These are phyloP conservation scores for Danio aesculapii DNA, from an alignment of 2,797 vertebrate species.

Conservation along the genomic window DNA sequence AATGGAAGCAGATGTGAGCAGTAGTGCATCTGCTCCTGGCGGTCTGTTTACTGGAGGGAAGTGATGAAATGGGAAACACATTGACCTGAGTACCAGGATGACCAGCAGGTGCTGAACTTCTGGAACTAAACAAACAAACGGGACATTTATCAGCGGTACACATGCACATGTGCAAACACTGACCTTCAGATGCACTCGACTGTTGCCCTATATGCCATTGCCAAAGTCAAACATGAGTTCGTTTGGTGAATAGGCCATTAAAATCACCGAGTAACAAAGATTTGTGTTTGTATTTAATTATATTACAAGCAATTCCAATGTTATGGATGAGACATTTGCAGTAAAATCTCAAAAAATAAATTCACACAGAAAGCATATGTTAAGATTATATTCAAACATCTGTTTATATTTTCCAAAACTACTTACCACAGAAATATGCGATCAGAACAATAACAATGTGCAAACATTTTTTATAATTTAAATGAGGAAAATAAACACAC, in stretches of 20 bases:
- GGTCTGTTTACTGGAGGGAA: conserved; percentile 25
- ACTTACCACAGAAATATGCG: no score
- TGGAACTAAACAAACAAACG: conserved; percentile 30
- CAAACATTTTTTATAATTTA: no score
- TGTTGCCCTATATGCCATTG: background rate
- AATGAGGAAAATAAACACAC: no score
- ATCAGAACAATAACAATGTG: no score
- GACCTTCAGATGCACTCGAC: conserved; percentile 16
- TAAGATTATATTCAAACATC: no score
- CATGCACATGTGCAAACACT: conserved; percentile 28
- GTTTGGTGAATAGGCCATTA: background rate
- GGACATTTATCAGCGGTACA: conserved; percentile 13
- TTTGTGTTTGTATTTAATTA: no score
- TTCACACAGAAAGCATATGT: no score
- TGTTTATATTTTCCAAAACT: no score
- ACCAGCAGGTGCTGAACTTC: conserved; percentile 28
- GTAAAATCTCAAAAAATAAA: no score
- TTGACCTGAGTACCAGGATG: background rate
- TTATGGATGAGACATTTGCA: no score
- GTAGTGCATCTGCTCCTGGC: conserved; percentile 12
- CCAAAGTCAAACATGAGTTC: background rate
- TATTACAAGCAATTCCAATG: no score
- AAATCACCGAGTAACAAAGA: background rate
- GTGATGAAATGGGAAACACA: conserved; percentile 56
- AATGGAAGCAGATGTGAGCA: background rate